These are phyloP conservation scores for Porites lutea DNA, from an alignment of 64 coral and sea anemone genomes.

Conservation along the genomic window DNA sequence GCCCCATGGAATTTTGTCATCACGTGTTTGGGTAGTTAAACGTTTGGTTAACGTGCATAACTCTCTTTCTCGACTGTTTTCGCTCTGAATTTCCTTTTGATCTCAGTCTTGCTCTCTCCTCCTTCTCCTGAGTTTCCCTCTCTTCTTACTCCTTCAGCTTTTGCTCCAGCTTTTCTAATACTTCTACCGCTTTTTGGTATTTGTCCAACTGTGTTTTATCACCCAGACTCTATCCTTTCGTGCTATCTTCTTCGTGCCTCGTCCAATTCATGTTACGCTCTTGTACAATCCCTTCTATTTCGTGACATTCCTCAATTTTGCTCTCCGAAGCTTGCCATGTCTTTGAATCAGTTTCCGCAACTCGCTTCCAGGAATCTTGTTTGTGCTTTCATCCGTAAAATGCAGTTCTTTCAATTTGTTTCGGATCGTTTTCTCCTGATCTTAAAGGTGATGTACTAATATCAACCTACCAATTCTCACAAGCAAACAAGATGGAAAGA, in stretches of 20 bases:
- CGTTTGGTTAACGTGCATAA: slow-evolving; percentile 38
- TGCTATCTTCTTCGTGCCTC: slow-evolving; percentile 11
- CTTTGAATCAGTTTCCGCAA: slow-evolving; percentile 39
- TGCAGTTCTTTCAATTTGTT: slow-evolving; percentile 60
- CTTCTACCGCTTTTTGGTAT: slow-evolving; percentile 17
- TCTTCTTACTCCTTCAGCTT: background rate
- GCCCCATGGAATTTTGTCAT: slow-evolving; percentile 66
- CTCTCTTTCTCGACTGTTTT: slow-evolving; percentile 34
- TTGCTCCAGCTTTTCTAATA: slow-evolving; percentile 10
- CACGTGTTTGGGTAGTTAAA: slow-evolving; percentile 56
- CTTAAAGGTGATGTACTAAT: background rate
- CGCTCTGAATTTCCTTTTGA: slow-evolving; percentile 2
- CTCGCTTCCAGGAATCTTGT: slow-evolving; percentile 11
- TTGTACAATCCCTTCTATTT: slow-evolving; percentile 1
- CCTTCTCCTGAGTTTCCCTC: slow-evolving; percentile 30
- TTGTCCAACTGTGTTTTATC: background rate
- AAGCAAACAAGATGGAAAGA: too few species aligned
- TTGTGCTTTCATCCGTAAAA: slow-evolving; percentile 4
- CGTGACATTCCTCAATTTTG: slow-evolving; percentile 41
- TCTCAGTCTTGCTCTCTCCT: slow-evolving; percentile 9
- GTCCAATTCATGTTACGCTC: background rate
- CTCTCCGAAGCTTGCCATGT: slow-evolving; percentile 33
- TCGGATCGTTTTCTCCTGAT: slow-evolving; percentile 42
- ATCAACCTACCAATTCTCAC: too few species aligned
- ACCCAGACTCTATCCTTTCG: background rate